Conservation (phyloP, 2,888 invertebrate species). For the Rhodophaea formosa region DNA sequence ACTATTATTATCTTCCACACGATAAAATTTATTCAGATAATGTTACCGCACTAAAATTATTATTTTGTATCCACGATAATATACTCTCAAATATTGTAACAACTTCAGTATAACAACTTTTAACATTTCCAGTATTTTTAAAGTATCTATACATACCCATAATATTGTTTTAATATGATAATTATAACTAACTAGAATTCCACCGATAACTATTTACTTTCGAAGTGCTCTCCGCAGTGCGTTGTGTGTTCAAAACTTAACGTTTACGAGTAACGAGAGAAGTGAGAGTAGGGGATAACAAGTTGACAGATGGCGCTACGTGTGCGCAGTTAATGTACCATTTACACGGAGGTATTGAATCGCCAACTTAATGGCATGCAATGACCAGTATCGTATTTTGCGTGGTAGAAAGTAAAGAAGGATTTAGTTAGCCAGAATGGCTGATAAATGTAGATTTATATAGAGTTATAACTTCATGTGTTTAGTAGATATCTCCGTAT, state of each 20-base stretch:
- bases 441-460: too few relatives aligned
- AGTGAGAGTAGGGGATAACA: conserved; percentile 25
- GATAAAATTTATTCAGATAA: conserved; percentile 52
- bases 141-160: conserved; percentile 73
- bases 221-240: conserved; percentile 26
- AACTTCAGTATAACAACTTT: conserved; percentile 81
- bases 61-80: conserved; percentile 70
- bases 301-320: conserved; percentile 22
- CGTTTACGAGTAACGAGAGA: conserved; percentile 10
- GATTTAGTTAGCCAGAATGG: too few relatives aligned
- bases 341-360: background rate
- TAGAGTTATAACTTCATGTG: too few relatives aligned
- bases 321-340: background rate
- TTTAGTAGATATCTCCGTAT: background rate
- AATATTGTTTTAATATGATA: conserved; percentile 61
- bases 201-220: conserved; percentile 50
- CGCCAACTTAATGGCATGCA: too few relatives aligned
- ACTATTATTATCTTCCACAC: conserved; percentile 69
- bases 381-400: background rate
- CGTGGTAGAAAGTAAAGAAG: too few relatives aligned
- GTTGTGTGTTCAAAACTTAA: background rate
- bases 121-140: conserved; percentile 73
- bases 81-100: conserved; percentile 82
- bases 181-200: conserved; percentile 69
- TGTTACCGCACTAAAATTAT: conserved; percentile 65